Percentiles rank a stretch among this genome's conserved stretches.
Conservation (phyloP, 2,113 vertebrate species). For the Indicator indicator region DNA sequence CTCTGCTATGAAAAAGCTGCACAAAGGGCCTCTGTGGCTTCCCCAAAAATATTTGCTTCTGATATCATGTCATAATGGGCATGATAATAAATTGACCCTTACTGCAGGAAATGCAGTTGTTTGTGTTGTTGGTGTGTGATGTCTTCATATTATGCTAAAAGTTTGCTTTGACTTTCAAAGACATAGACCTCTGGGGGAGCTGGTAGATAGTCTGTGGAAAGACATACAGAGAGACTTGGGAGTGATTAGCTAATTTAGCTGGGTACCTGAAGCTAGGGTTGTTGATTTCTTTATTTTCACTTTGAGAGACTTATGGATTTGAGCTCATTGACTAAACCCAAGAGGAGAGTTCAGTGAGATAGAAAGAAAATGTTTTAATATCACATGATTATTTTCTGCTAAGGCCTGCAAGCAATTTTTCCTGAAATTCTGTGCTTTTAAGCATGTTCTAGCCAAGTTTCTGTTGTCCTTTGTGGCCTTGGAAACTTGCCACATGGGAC, state of each 20-base stretch:
- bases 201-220: not conserved
- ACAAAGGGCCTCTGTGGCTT: not conserved
- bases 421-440: not conserved
- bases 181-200: not conserved
- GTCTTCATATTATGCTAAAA: not conserved
- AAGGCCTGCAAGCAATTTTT: not conserved
- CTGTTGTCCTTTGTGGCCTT: not conserved
- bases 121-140: not conserved
- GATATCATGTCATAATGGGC: not conserved
- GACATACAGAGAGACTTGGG: not conserved
- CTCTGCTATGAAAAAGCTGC: not conserved
- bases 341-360: not conserved
- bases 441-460: not conserved
- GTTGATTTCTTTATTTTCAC: not conserved
- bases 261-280: not conserved
- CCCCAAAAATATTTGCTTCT: not conserved
- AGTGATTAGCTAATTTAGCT: not conserved
- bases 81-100: not conserved
- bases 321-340: not conserved
- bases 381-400: not conserved
- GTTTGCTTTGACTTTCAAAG: not conserved
- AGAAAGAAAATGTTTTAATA: not conserved
- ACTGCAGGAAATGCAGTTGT: not conserved
- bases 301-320: not conserved
- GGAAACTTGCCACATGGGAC: not conserved